Base-by-base conservation (phyloP, 2,797 vertebrate genomes). In the Phoebastria nigripes region DNA sequence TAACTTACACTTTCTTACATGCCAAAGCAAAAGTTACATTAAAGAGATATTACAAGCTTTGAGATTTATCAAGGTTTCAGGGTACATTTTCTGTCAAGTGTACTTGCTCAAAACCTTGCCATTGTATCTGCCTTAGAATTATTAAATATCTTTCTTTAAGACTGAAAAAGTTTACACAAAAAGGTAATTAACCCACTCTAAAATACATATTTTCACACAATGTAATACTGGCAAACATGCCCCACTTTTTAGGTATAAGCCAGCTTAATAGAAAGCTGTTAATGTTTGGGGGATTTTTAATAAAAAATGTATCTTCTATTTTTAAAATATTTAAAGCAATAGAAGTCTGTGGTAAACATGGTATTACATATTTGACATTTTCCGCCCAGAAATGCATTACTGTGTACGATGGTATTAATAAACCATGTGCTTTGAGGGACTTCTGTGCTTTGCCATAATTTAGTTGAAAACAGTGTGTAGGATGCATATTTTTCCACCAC, bases 391-490 rank as follows among this genome's bases (percentile, higher is more conserved):
- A 97, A 97, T 97, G 95, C 94, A 96, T 97, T 98, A 97, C 83
- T 87, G 95, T 82, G 90, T 93, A 95, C 8, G 70, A 95, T 87
- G 83, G 84, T 97, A 97, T 98, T 98, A 98, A 98, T 97, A 98
- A 98, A 97, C 96, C 96, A 97, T 97, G 93, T 96, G 95, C 92
- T 97, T 97, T 96, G 91, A 95, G 96, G 97, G 97, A 96, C 92
- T 95, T 94, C 93, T 90, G 84, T 95, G 91, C 87, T 96, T 91
- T 95, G 85, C 94, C 89, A 66, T 97, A 97, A 98, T 98, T 96
- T 97, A 96, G 93, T 96, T 91, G 90, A 96, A 97, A 97, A 97
- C 76, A 95, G 90, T 62, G 72, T 78, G 82, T 87, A 89, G 92
- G 82, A 94, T 86, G 74, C 25, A 2, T 96, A 92, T 97, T 95